Evolutionary conservation across 1,140 invertebrate species (phyloP).

Genomic region (Panulirus ornatus): DNA sequence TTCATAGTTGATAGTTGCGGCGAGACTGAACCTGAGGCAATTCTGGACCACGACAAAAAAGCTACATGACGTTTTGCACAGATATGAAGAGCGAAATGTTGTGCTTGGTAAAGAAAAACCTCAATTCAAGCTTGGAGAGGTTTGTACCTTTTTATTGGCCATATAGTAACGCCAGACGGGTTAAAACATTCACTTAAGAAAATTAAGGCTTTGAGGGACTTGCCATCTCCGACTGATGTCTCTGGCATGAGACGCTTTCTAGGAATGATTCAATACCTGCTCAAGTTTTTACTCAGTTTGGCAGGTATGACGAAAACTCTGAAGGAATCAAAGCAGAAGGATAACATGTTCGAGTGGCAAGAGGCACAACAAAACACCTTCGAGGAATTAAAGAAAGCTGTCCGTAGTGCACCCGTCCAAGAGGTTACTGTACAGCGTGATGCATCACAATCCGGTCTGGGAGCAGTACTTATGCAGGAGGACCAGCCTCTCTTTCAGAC

Average conservation of each 20-base stretch:
- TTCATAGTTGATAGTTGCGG: constrained; percentile 24
- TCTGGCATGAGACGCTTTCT: not conserved
- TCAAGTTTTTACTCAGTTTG: not conserved
- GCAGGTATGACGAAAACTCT: constrained; percentile 13
- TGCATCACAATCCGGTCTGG: constrained; percentile 18
- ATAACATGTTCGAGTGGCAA: not conserved
- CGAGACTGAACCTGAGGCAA: not conserved
- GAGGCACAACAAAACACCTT: constrained; percentile 2
- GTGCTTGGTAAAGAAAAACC: not conserved
- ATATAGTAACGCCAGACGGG: not conserved
- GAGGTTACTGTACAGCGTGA: constrained; percentile 23
- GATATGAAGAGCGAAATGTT: constrained; percentile 7
- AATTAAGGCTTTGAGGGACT: constrained; percentile 1
- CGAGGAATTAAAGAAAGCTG: not conserved
- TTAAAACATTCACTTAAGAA: not conserved
- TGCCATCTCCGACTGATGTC: not conserved
- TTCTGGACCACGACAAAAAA: not conserved
- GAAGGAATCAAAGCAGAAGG: not conserved
- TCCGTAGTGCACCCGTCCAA: not conserved
- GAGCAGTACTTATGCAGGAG: constrained; percentile 30
- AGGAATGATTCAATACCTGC: constrained; percentile 28
- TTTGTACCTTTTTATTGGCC: not conserved
- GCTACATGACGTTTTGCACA: not conserved
- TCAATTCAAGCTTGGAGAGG: not conserved
- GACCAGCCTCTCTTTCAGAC: constrained; percentile 11